These are phyloP conservation scores for Apostichopus parvimensis DNA, from an alignment of 35 echinoderm and acorn worm species.

Conservation along the genomic window DNA sequence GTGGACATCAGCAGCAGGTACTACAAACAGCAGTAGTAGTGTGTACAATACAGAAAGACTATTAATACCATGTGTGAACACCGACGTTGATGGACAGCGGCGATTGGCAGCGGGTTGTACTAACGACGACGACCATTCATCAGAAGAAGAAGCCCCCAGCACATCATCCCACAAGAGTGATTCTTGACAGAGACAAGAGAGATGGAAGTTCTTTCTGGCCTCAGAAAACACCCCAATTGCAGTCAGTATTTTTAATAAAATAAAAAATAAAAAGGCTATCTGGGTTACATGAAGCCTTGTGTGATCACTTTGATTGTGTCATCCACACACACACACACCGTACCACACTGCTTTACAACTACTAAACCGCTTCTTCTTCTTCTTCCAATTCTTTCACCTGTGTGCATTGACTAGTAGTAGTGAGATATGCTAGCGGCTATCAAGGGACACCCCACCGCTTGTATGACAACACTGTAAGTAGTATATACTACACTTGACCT, in stretches of 20 bases:
- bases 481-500: conserved; percentile 46
- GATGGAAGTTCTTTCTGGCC: not conserved
- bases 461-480: conserved; percentile 53
- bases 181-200: not conserved
- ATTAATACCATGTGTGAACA: conserved; percentile 14
- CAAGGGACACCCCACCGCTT: conserved; percentile 48
- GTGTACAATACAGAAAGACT: not conserved
- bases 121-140: not conserved
- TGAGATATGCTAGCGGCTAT: conserved; percentile 42
- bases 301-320: conserved; percentile 19
- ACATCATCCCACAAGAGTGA: not conserved
- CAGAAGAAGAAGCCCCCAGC: not conserved
- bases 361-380: not conserved
- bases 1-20: not conserved
- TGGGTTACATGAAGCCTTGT: conserved; percentile 26
- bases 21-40: not conserved
- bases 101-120: not conserved
- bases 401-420: conserved; percentile 19
- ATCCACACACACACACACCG: conserved; percentile 23
- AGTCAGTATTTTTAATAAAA: not conserved
- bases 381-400: conserved; percentile 5
- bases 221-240: not conserved
- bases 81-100: not conserved
- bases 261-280: not conserved
- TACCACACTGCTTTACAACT: not conserved